phyloP scores from a whole-genome alignment of 2,797 vertebrate species.

The Pelodytes ibericus region DNA sequence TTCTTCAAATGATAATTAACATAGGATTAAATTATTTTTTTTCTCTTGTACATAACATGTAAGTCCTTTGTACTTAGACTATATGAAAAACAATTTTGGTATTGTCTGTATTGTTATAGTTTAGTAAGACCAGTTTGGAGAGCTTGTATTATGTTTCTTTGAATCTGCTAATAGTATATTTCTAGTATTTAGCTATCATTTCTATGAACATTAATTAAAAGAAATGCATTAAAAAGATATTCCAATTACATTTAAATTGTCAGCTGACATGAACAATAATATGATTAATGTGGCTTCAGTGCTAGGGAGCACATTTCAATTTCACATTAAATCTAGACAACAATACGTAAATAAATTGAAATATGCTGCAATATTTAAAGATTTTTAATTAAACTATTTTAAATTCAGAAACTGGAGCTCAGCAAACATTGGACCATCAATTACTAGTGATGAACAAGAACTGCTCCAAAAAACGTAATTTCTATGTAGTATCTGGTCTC shows the following conservation, averaged over 20 bases:
- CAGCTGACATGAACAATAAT: conserved; percentile 28
- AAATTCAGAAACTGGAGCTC: conserved; percentile 26
- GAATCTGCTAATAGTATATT: conserved; percentile 32
- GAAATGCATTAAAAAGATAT: conserved; percentile 41
- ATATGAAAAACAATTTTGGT: conserved; percentile 26
- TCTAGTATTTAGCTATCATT: conserved; percentile 35
- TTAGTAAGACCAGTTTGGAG: conserved; percentile 28
- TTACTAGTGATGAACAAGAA: conserved; percentile 4
- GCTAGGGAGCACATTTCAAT: conserved; percentile 28
- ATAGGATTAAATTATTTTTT: no score
- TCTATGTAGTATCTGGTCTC: conserved; percentile 8
- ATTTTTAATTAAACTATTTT: conserved; percentile 49
- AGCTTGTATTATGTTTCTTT: neutral
- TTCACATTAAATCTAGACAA: conserved; percentile 47
- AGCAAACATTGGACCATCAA: conserved; percentile 26
- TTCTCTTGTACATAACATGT: conserved; percentile 12
- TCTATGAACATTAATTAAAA: conserved; percentile 41
- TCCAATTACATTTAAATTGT: conserved; percentile 39
- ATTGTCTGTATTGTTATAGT: conserved; percentile 30
- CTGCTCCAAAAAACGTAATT: neutral
- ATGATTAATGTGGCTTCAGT: conserved; percentile 26
- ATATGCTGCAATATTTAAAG: conserved; percentile 35
- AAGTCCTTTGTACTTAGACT: neutral
- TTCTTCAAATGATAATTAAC: no score
- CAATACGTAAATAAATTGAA: conserved; percentile 29